These are phyloP conservation scores for Alcedo quadribrachys DNA, from an alignment of 2,797 vertebrate species.

Conservation along the genomic window DNA sequence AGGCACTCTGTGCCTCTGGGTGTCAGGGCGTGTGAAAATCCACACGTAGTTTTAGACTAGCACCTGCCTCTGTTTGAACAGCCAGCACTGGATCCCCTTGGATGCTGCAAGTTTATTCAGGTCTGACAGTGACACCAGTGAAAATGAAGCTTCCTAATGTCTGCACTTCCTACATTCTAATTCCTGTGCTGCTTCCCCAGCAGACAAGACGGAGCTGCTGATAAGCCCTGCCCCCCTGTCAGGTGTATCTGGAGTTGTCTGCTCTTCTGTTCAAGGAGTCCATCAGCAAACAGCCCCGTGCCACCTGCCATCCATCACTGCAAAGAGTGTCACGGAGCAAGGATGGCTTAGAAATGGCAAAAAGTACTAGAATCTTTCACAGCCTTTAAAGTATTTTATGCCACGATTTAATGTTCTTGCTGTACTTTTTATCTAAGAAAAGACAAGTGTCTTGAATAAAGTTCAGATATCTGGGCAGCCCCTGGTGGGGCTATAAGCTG, in stretches of 20 bases:
- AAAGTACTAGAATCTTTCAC: not conserved
- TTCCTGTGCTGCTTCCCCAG: not conserved
- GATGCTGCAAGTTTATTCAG: not conserved
- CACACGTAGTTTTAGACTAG: not conserved
- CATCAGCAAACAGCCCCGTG: not conserved
- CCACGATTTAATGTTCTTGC: not conserved
- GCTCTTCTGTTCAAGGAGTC: not conserved
- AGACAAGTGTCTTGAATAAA: not conserved
- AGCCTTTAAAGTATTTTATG: not conserved
- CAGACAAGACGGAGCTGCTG: constrained; percentile 26
- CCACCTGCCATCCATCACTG: constrained; percentile 4
- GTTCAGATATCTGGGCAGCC: not conserved
- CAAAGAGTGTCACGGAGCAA: not conserved
- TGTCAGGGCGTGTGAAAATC: not conserved
- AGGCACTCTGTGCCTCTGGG: not conserved
- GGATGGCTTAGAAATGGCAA: not conserved
- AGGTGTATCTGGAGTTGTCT: not conserved
- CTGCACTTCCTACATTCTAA: not conserved
- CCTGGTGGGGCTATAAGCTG: not conserved
- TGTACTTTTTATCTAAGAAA: not conserved
- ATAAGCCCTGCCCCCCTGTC: constrained; percentile 2
- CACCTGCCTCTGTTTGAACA: not conserved
- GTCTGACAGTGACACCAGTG: not conserved
- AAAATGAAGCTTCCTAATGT: not conserved
- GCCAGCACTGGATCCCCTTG: not conserved